Percentiles rank a stretch among this genome's conserved stretches.
phyloP scores from a whole-genome alignment of 2,888 invertebrate genomes.

The Tholera decimalis region DNA sequence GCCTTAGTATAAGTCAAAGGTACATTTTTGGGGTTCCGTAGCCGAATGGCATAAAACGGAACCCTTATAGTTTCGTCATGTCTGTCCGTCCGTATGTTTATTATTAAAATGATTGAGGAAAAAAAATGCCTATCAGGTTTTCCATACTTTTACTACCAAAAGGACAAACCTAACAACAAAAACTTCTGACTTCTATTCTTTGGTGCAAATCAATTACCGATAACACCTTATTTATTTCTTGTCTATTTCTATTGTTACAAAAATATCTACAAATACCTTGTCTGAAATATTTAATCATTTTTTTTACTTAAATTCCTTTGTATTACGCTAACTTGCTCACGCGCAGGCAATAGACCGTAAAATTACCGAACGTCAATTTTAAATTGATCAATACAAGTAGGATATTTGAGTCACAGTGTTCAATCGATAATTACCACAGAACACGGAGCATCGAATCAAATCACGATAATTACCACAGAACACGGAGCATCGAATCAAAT shows the following conservation, averaged over 20 bases:
- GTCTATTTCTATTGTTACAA: conserved; percentile 36
- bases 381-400: conserved; percentile 27
- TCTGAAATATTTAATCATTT: conserved; percentile 21
- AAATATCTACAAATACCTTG: conserved; percentile 53
- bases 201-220: conserved; percentile 25
- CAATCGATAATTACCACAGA: conserved; percentile 15
- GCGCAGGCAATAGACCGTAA: conserved; percentile 57
- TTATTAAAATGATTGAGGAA: background rate
- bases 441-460: too few species aligned
- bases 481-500: too few species aligned
- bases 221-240: conserved; percentile 42
- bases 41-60: too few species aligned
- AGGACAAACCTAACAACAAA: conserved; percentile 27
- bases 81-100: background rate
- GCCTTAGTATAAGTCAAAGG: too few species aligned
- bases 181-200: conserved; percentile 18
- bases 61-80: too few species aligned
- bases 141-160: conserved; percentile 24
- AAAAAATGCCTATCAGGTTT: conserved; percentile 2
- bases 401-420: conserved; percentile 48
- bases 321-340: conserved; percentile 52
- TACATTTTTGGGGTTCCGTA: too few species aligned
- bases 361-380: conserved; percentile 61
- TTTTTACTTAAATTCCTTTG: conserved; percentile 45
- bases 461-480: too few species aligned